Evolutionary conservation across 92 coral and sea anemone species (phyloP).

Genomic region (Virgularia gustaviana): DNA sequence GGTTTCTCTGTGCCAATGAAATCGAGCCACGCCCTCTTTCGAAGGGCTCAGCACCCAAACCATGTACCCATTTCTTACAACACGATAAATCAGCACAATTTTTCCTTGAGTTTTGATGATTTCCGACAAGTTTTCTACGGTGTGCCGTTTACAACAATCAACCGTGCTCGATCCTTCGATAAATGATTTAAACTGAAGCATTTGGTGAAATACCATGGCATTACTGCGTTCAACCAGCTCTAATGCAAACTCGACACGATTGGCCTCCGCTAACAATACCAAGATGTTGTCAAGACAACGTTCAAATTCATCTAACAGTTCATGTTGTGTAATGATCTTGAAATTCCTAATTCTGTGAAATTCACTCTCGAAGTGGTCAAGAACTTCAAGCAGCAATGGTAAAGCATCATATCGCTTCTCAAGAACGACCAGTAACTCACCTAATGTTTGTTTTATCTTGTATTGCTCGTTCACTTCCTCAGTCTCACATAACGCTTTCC

Average conservation of each 20-base stretch:
- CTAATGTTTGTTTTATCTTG: neutral
- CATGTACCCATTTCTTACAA: conserved; percentile 25
- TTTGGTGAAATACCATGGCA: conserved; percentile 1
- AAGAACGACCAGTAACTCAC: conserved; percentile 1
- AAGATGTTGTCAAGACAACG: conserved; percentile 9
- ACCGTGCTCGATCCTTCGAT: conserved; percentile 1
- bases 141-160: neutral
- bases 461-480: neutral
- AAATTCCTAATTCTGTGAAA: conserved; percentile 13
- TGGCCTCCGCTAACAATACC: conserved; percentile 11
- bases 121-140: neutral
- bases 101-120: neutral
- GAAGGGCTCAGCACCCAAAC: conserved; percentile 7
- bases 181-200: conserved; percentile 10
- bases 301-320: conserved; percentile 10
- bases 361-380: neutral
- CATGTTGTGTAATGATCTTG: conserved; percentile 18
- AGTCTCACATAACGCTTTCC: conserved; percentile 12
- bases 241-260: conserved; percentile 2
- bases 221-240: conserved; percentile 17
- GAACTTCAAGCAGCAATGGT: conserved; percentile 2
- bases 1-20: conserved; percentile 11
- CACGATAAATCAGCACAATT: conserved; percentile 22
- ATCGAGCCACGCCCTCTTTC: conserved; percentile 11
- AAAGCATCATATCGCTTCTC: conserved; percentile 8